Conservation (phyloP, 2,888 invertebrate species). For the Drosophila lutescens region DNA sequence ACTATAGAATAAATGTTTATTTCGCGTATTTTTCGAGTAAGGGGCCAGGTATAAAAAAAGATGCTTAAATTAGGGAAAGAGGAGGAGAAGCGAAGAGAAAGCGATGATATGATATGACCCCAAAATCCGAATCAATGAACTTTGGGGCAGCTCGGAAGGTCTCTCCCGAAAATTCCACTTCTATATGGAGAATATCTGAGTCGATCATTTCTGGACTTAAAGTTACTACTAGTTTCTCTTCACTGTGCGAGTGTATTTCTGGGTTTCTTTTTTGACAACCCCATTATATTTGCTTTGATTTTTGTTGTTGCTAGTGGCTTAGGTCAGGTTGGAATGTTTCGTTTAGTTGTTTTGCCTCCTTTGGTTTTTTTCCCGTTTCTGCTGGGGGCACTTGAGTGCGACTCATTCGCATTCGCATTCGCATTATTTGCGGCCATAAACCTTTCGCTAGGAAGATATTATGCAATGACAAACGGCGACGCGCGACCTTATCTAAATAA, state of each 20-base stretch:
- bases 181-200: conserved; percentile 2
- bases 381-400: conserved; percentile 31
- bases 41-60: background rate
- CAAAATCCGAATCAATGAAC: conserved; percentile 5
- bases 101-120: conserved; percentile 2
- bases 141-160: background rate
- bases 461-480: conserved; percentile 41
- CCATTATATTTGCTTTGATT: conserved; percentile 35
- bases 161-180: background rate
- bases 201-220: conserved; percentile 6
- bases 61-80: background rate
- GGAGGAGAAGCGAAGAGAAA: background rate
- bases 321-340: conserved; percentile 46
- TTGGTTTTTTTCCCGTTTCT: conserved; percentile 22
- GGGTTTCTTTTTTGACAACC: conserved; percentile 32
- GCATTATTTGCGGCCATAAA: conserved; percentile 64
- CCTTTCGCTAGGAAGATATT: conserved; percentile 43
- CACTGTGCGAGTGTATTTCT: conserved; percentile 30
- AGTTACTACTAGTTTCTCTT: conserved; percentile 4
- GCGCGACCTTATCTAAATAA: conserved; percentile 50
- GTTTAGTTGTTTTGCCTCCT: conserved; percentile 26
- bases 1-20: background rate
- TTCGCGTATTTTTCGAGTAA: background rate
- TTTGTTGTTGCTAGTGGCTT: conserved; percentile 47
- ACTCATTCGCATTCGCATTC: conserved; percentile 33